phyloP scores from a whole-genome alignment of 2,113 vertebrate species.

The Istiophorus platypterus region DNA sequence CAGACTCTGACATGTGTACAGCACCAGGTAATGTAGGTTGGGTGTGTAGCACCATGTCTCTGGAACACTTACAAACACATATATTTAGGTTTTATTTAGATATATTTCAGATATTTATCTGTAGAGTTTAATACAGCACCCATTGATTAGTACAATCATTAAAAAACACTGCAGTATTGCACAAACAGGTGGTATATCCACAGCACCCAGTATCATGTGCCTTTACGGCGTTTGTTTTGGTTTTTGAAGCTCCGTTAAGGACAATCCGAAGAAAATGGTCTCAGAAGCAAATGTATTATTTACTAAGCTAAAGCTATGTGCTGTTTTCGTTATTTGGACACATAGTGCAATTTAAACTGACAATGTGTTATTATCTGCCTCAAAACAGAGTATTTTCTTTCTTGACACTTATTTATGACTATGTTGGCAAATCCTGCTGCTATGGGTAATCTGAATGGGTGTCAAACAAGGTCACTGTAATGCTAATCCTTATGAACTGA shows the following conservation, averaged over 20 bases:
- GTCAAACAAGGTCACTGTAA: constrained; percentile 39
- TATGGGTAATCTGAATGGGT: constrained; percentile 52
- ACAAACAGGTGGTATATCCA: constrained; percentile 47
- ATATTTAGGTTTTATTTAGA: constrained; percentile 41
- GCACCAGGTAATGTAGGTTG: constrained; percentile 10
- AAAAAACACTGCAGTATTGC: constrained; percentile 68
- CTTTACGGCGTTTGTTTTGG: constrained; percentile 1
- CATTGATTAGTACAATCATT: constrained; percentile 56
- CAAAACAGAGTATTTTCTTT: constrained; percentile 14
- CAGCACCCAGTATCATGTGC: constrained; percentile 14
- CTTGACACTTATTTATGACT: constrained; percentile 35
- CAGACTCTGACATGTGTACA: constrained; percentile 23
- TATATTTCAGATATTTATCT: constrained; percentile 52
- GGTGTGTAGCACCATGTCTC: constrained; percentile 10
- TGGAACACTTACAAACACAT: constrained; percentile 14
- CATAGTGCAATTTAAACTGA: constrained; percentile 54
- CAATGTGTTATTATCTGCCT: constrained; percentile 36
- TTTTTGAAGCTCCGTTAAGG: constrained; percentile 39
- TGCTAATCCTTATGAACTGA: constrained; percentile 28
- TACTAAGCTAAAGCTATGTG: constrained; percentile 29
- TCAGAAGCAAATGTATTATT: constrained; percentile 26
- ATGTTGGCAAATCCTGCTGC: constrained; percentile 62
- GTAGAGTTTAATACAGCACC: constrained; percentile 55
- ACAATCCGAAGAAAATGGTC: constrained; percentile 45
- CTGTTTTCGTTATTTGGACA: constrained; percentile 45